Percentiles rank a stretch among this genome's conserved stretches.
Conservation (phyloP, 2,113 vertebrate genomes). For the Corythornis cristatus region DNA sequence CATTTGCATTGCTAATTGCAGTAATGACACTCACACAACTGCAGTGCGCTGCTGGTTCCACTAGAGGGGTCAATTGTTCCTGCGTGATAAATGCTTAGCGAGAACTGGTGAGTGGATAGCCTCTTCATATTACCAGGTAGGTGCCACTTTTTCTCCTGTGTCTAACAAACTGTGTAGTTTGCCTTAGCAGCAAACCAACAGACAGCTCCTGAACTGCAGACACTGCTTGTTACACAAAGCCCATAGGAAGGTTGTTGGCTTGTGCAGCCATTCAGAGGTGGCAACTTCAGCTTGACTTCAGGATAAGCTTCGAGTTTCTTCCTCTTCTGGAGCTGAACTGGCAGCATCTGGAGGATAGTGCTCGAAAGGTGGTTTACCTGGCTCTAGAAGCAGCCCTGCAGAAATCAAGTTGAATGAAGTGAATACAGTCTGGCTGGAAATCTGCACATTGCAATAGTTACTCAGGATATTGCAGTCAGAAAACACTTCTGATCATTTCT, state of each 20-base stretch:
- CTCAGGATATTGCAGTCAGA: neutral
- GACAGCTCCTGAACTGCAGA: neutral
- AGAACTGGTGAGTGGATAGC: neutral
- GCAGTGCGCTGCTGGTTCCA: slow-evolving; percentile 64
- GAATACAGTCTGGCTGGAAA: neutral
- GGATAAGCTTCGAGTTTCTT: neutral
- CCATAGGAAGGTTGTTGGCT: neutral
- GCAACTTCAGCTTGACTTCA: neutral
- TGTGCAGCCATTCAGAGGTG: neutral
- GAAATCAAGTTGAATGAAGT: neutral
- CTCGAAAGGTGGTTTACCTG: neutral
- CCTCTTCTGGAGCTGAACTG: neutral
- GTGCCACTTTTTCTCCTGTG: neutral
- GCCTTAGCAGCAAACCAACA: neutral
- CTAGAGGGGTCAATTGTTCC: slow-evolving; percentile 81
- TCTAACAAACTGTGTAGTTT: neutral
- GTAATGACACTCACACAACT: neutral
- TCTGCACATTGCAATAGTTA: neutral
- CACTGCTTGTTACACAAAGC: neutral
- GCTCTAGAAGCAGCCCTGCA: neutral
- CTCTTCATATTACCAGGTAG: fast-evolving
- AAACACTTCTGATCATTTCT: neutral
- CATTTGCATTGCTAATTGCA: neutral
- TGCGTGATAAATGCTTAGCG: slow-evolving; percentile 8
- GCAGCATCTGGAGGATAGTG: neutral